A percentile compares a stretch with the other conserved stretches of the same genome.
Evolutionary conservation across 2,113 vertebrate species (phyloP).

Genomic region (Euleptes europaea): DNA sequence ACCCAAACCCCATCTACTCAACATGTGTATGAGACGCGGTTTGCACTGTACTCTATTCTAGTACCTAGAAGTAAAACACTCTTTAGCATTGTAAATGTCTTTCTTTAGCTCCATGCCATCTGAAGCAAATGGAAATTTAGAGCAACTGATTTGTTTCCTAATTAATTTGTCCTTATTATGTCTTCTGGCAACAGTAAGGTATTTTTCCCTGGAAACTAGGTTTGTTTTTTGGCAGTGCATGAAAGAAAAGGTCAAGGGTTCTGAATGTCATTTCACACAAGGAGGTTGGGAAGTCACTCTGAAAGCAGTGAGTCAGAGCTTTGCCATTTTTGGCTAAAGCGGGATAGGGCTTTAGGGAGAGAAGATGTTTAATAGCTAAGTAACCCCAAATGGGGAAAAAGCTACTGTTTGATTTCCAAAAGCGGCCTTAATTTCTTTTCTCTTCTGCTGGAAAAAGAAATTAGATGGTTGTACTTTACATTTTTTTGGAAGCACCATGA

Average conservation of each 20-base stretch:
- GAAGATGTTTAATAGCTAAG: conserved; percentile 5
- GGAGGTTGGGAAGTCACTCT: conserved; percentile 22
- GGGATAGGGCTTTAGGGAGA: not conserved
- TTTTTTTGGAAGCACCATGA: not conserved
- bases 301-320: conserved; percentile 25
- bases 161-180: conserved; percentile 60
- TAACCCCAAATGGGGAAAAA: not conserved
- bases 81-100: conserved; percentile 34
- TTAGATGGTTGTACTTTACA: conserved; percentile 1
- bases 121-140: conserved; percentile 35
- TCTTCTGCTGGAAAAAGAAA: not conserved
- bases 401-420: not conserved
- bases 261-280: conserved; percentile 26
- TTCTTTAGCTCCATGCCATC: conserved; percentile 16
- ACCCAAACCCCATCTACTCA: no score
- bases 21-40: not conserved
- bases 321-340: conserved; percentile 19
- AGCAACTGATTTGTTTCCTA: conserved; percentile 53
- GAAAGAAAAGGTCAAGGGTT: conserved; percentile 43
- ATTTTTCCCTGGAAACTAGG: conserved; percentile 20
- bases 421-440: not conserved
- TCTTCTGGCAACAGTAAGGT: not conserved
- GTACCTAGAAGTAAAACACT: conserved; percentile 5
- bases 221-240: conserved; percentile 14
- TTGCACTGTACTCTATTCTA: not conserved